Conservation (phyloP, 2,888 invertebrate species). For the Amphiduros pacificus region DNA sequence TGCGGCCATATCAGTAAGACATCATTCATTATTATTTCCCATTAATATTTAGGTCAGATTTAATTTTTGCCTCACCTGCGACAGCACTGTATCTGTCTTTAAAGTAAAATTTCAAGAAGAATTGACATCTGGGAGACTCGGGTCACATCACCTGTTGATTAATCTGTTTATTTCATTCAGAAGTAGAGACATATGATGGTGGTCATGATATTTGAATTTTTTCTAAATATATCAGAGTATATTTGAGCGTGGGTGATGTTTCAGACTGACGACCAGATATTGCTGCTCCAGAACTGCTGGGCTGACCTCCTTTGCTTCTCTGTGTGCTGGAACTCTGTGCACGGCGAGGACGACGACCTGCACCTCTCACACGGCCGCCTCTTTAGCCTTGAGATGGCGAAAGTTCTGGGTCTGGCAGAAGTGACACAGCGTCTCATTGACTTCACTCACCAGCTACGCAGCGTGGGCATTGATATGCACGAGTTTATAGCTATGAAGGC, state of each 20-base stretch:
- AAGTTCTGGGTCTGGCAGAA: conserved; percentile 69
- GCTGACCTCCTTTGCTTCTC: conserved; percentile 65
- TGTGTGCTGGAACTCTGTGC: conserved; percentile 79
- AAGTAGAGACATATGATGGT: no score
- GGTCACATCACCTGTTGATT: no score
- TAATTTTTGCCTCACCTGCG: no score
- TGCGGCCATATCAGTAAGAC: conserved; percentile 75
- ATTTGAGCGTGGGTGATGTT: no score
- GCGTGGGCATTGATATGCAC: conserved; percentile 88
- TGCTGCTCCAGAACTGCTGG: conserved; percentile 95
- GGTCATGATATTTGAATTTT: no score
- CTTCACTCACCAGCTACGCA: conserved; percentile 87
- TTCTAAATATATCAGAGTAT: no score
- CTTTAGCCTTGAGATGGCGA: conserved; percentile 69
- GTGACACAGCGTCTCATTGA: conserved; percentile 94
- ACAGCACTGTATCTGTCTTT: no score
- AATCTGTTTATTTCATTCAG: no score
- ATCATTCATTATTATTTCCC: no score
- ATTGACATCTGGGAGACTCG: no score
- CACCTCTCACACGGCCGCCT: conserved; percentile 63
- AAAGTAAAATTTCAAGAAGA: no score
- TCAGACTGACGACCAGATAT: conserved; percentile 97
- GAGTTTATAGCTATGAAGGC: conserved; percentile 97
- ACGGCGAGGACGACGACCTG: conserved; percentile 64
- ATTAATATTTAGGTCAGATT: no score